These are phyloP conservation scores for Leptinotarsa texana DNA, from an alignment of 1,140 invertebrate genomes.

Conservation along the genomic window DNA sequence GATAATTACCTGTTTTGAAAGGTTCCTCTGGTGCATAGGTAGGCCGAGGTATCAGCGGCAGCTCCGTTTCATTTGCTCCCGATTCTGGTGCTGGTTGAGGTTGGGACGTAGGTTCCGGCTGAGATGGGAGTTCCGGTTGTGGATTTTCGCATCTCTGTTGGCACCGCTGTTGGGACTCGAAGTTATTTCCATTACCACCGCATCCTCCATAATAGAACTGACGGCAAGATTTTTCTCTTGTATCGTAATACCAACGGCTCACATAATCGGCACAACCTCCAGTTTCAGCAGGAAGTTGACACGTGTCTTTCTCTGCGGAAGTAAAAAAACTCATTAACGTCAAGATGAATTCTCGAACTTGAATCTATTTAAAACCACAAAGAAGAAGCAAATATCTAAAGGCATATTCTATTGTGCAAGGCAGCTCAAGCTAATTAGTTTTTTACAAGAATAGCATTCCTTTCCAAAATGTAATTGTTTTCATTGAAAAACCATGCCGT, in stretches of 20 bases:
- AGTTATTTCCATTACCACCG: constrained; percentile 82
- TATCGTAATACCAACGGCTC: constrained; percentile 84
- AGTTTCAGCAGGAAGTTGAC: constrained; percentile 72
- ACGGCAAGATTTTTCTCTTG: constrained; percentile 68
- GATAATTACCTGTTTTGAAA: constrained; percentile 40
- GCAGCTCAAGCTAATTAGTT: too few relatives aligned
- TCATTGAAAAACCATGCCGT: too few relatives aligned
- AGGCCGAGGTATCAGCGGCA: neutral
- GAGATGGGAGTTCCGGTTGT: neutral
- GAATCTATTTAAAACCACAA: too few relatives aligned
- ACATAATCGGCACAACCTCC: constrained; percentile 82
- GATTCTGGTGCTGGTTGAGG: neutral
- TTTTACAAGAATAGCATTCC: too few relatives aligned
- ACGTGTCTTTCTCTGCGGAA: constrained; percentile 69
- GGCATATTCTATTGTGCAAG: too few relatives aligned
- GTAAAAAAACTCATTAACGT: neutral
- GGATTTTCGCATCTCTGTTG: constrained; percentile 60
- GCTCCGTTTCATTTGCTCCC: neutral
- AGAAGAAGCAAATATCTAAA: too few relatives aligned
- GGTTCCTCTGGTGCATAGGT: constrained; percentile 31
- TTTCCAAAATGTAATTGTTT: too few relatives aligned
- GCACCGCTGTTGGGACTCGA: constrained; percentile 69
- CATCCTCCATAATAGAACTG: constrained; percentile 84
- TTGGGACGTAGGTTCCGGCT: neutral
- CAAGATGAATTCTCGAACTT: neutral